Base-by-base conservation (phyloP, 2,797 vertebrate species). In the Sebastes trivittatus region DNA sequence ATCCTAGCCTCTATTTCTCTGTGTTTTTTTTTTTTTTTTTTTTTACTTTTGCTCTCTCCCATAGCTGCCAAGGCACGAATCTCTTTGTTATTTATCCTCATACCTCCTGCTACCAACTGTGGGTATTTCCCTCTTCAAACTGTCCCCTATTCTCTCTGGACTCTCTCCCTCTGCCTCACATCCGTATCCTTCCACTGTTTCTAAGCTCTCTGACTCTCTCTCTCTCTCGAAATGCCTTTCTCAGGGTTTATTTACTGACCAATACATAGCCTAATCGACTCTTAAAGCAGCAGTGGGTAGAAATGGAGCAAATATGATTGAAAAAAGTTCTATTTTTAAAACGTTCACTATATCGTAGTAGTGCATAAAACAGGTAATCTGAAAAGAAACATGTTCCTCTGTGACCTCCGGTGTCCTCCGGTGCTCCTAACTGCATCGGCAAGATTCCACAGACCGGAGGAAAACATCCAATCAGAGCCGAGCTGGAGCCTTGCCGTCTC, bases 61-160 rank as follows among this genome's bases (percentile, higher is more conserved):
- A 73, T 78, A 60, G 86, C 71, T 87, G 74, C 79, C 49, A 79
- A 86, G 75, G 59, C 81, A 86, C 34, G 20, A 84, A 83, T 77
- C 56, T 81, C 84, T 89, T 85, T 88, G 78, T 87, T 88, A 83
- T 90, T 88, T 72, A 80, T 90, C 82, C 80, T 87, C 78, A 81
- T 76, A 87, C 89, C 76, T 87, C 78, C 84, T 85, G 84, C 78
- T 71, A 61, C 77, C 66, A 82, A 80, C 86, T 86, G 80, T 70
- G 69, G 84, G 75, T 90, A 79, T 89, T 86, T 91, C 65, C 86
- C 83, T 91, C 79, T 80, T 92, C 84, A 89, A 77, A 78, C 83
- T 34, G 75, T 76, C 82, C 79, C 75, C 62, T 68, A 69, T 84
- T 86, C 81, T 84, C 75, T 78, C 75, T 58, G 69, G 83, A 83